These are phyloP conservation scores for Bombus sylvicola DNA, from an alignment of 1,140 invertebrate species.

Conservation along the genomic window DNA sequence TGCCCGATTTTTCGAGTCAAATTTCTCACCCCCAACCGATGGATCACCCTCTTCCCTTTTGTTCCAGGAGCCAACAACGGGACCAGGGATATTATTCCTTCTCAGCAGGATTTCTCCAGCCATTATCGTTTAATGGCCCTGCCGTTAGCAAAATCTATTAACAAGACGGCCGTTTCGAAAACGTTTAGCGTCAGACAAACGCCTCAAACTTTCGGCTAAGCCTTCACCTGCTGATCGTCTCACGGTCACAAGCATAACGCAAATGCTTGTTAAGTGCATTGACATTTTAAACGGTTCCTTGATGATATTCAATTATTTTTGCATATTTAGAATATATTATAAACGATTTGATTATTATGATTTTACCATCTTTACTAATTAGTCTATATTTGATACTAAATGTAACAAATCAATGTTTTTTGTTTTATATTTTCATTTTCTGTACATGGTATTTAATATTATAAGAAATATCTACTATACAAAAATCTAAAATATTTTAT, in stretches of 20 bases:
- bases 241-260: conserved; percentile 28
- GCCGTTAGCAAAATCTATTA: conserved; percentile 66
- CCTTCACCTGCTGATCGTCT: neutral
- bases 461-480: too few relatives aligned
- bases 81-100: conserved; percentile 39
- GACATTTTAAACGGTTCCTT: neutral
- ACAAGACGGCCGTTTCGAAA: conserved; percentile 22
- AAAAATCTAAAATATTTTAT: too few relatives aligned
- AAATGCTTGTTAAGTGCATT: conserved; percentile 24
- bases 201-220: conserved; percentile 23
- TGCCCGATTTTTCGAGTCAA: neutral
- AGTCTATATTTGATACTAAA: too few relatives aligned
- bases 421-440: too few relatives aligned
- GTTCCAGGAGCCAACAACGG: neutral
- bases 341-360: too few relatives aligned
- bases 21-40: neutral
- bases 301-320: conserved; percentile 26
- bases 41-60: neutral
- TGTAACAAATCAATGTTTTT: too few relatives aligned
- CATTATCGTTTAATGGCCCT: conserved; percentile 59
- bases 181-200: conserved; percentile 26
- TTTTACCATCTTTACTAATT: too few relatives aligned
- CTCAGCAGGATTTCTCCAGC: conserved; percentile 54
- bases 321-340: neutral
- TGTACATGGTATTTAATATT: too few relatives aligned